These are phyloP conservation scores for Procambarus clarkii DNA, from an alignment of 1,140 invertebrate genomes.

Conservation along the genomic window DNA sequence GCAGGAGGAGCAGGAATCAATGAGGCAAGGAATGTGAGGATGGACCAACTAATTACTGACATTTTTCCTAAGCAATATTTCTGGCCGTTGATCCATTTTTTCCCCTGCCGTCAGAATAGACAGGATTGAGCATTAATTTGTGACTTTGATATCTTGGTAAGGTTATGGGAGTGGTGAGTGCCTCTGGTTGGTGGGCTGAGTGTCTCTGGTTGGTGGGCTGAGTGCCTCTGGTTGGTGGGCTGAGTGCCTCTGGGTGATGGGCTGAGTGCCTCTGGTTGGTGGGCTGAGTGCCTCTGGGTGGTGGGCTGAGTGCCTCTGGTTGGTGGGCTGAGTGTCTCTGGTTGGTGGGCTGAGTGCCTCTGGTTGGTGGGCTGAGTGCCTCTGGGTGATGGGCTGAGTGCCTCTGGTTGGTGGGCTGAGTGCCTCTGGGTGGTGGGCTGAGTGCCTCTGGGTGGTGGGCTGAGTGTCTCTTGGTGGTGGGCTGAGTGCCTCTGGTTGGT, in stretches of 20 bases:
- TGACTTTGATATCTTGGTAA: background rate
- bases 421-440: too few species aligned
- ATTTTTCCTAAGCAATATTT: background rate
- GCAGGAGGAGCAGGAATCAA: background rate
- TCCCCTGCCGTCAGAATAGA: background rate
- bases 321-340: background rate
- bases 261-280: background rate
- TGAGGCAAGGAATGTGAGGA: background rate
- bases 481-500: background rate
- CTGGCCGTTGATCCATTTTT: background rate
- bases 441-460: too few species aligned
- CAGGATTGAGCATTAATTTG: background rate
- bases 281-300: background rate
- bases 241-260: background rate
- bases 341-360: background rate
- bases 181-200: background rate
- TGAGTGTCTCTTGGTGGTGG: too few species aligned
- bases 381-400: too few species aligned
- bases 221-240: background rate
- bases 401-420: too few species aligned
- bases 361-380: too few species aligned
- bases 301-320: background rate
- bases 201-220: background rate
- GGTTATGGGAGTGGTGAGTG: background rate
- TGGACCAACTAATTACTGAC: background rate